A percentile compares a stretch with the other conserved stretches of the same genome.
Conservation (phyloP, 2,888 invertebrate genomes). For the Ichneumon xanthorius region DNA sequence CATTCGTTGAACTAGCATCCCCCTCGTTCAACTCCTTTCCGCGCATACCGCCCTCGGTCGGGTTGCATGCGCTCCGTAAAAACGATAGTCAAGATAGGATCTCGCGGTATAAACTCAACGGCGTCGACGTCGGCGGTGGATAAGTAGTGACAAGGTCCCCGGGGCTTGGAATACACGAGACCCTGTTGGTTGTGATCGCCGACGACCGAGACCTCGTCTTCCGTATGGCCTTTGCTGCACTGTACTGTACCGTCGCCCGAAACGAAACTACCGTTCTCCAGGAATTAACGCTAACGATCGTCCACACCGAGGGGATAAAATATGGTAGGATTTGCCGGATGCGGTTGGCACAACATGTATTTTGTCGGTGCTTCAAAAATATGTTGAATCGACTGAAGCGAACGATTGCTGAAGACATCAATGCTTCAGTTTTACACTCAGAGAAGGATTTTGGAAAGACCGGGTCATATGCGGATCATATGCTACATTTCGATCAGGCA, state of each 20-base stretch:
- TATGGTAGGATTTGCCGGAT: neutral
- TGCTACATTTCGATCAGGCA: no score
- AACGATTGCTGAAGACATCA: no score
- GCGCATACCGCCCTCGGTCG: constrained; percentile 48
- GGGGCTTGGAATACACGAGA: constrained; percentile 49
- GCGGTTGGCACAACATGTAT: no score
- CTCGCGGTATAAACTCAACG: constrained; percentile 60
- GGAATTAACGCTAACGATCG: neutral
- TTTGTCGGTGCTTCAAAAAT: no score
- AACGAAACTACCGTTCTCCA: constrained; percentile 16
- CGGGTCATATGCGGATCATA: no score
- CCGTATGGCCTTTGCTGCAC: constrained; percentile 22
- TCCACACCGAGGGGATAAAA: neutral
- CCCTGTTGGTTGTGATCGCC: constrained; percentile 33
- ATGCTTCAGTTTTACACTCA: no score
- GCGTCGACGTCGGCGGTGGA: constrained; percentile 60
- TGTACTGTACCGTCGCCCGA: constrained; percentile 7
- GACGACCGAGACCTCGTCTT: constrained; percentile 74
- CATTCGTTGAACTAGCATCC: constrained; percentile 48
- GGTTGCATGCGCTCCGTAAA: constrained; percentile 79
- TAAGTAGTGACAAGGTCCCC: constrained; percentile 79
- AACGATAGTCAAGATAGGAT: constrained; percentile 77
- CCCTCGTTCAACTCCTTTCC: constrained; percentile 17
- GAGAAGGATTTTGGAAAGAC: no score
- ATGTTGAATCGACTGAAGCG: no score